These are phyloP conservation scores for Griposia aprilina DNA, from an alignment of 2,888 invertebrate genomes.

Conservation along the genomic window DNA sequence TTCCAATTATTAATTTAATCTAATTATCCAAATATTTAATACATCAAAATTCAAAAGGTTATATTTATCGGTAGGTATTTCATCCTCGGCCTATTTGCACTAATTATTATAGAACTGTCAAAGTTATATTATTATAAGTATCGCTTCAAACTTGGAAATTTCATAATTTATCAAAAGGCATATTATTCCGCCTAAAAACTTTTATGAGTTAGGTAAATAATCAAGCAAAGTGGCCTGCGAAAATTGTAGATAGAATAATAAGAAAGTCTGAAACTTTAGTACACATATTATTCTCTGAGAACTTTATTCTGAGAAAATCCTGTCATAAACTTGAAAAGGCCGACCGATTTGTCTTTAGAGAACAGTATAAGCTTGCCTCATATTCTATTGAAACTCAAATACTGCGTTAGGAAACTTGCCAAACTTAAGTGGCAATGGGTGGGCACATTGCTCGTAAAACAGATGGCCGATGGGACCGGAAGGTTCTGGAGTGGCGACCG, in stretches of 20 bases:
- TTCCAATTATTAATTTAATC: background rate
- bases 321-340: slow-evolving; percentile 11
- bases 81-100: background rate
- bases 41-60: background rate
- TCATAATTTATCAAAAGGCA: slow-evolving; percentile 13
- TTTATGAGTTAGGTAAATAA: slow-evolving; percentile 1
- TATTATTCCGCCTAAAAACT: slow-evolving; percentile 18
- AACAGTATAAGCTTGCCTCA: too few species aligned
- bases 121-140: slow-evolving; percentile 3
- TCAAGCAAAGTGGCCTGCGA: slow-evolving; percentile 19
- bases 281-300: background rate
- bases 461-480: too few species aligned
- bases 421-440: too few species aligned
- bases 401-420: too few species aligned
- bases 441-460: too few species aligned
- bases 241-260: slow-evolving; percentile 29
- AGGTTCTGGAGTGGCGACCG: too few species aligned
- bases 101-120: slow-evolving; percentile 1
- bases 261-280: slow-evolving; percentile 7
- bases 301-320: background rate
- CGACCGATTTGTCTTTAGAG: background rate
- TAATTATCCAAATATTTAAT: background rate
- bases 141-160: slow-evolving; percentile 1
- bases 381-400: too few species aligned
- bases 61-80: background rate